A percentile compares a stretch with the other conserved stretches of the same genome.
Evolutionary conservation across 2,113 vertebrate genomes (phyloP).

Genomic region (Vanacampus margaritifer): DNA sequence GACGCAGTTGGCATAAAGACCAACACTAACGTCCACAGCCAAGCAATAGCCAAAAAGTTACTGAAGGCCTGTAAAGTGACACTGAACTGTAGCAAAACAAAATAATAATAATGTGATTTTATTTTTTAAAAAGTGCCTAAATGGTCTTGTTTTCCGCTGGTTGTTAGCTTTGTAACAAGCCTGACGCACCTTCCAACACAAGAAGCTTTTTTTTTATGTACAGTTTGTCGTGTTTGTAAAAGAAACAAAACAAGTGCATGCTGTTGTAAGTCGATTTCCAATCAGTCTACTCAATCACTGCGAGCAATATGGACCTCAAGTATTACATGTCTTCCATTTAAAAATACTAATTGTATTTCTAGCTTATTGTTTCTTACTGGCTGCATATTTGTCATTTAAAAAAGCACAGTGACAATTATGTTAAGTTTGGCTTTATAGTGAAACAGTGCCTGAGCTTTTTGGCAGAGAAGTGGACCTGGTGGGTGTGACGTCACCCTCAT

Average conservation of each 20-base stretch:
- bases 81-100: constrained; percentile 61
- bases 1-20: constrained; percentile 13
- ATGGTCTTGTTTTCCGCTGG: constrained; percentile 28
- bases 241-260: constrained; percentile 40
- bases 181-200: constrained; percentile 28
- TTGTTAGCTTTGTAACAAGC: constrained; percentile 27
- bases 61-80: constrained; percentile 19
- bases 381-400: constrained; percentile 15
- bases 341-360: constrained; percentile 30
- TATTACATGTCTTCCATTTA: constrained; percentile 58
- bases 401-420: constrained; percentile 39
- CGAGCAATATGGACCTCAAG: constrained; percentile 42
- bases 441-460: background rate
- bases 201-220: constrained; percentile 23
- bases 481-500: constrained; percentile 6
- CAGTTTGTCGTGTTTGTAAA: constrained; percentile 49
- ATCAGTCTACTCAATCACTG: constrained; percentile 19
- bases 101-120: constrained; percentile 19
- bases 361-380: constrained; percentile 12
- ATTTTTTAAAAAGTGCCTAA: constrained; percentile 61
- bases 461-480: constrained; percentile 8
- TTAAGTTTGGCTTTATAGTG: constrained; percentile 9
- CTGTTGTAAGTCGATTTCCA: constrained; percentile 41
- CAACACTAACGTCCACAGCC: constrained; percentile 42
- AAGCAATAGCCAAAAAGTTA: constrained; percentile 63